These are phyloP conservation scores for Percopsis omiscomaycus DNA, from an alignment of 2,797 vertebrate genomes.

Conservation along the genomic window DNA sequence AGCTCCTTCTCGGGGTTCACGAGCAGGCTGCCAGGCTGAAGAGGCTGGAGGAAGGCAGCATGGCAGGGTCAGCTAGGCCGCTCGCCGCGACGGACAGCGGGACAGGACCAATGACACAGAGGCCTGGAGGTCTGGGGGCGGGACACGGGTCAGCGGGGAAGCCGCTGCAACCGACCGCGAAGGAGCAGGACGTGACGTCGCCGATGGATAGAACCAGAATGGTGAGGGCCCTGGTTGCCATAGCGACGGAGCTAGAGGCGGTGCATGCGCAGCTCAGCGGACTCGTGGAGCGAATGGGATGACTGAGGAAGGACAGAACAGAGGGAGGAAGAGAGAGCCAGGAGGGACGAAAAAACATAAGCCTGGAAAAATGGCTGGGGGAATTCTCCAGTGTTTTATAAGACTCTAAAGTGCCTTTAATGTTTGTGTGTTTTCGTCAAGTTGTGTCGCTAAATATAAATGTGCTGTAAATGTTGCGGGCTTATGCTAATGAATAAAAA, in stretches of 20 bases:
- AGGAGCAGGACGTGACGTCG: conserved; percentile 47
- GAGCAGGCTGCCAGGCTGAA: conserved; percentile 31
- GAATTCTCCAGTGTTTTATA: neutral
- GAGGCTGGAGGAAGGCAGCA: conserved; percentile 22
- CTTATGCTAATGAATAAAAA: conserved; percentile 54
- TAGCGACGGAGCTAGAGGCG: conserved; percentile 63
- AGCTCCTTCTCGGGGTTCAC: conserved; percentile 37
- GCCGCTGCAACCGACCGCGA: conserved; percentile 6
- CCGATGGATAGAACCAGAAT: conserved; percentile 27
- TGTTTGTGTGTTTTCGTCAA: conserved; percentile 22
- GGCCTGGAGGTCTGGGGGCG: conserved; percentile 22
- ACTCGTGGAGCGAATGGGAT: conserved; percentile 45
- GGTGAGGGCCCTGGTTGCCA: conserved; percentile 54
- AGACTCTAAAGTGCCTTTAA: neutral
- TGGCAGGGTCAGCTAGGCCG: neutral
- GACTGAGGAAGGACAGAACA: conserved; percentile 37
- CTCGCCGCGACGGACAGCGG: neutral
- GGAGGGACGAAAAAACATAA: neutral
- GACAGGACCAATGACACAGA: conserved; percentile 21
- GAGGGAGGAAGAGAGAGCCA: conserved; percentile 40
- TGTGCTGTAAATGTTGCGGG: conserved; percentile 31
- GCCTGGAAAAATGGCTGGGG: neutral
- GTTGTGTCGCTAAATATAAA: conserved; percentile 21
- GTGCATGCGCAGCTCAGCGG: conserved; percentile 59
- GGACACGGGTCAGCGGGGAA: conserved; percentile 15